Conservation (phyloP, 2,888 invertebrate genomes). For the Autographa gamma region DNA sequence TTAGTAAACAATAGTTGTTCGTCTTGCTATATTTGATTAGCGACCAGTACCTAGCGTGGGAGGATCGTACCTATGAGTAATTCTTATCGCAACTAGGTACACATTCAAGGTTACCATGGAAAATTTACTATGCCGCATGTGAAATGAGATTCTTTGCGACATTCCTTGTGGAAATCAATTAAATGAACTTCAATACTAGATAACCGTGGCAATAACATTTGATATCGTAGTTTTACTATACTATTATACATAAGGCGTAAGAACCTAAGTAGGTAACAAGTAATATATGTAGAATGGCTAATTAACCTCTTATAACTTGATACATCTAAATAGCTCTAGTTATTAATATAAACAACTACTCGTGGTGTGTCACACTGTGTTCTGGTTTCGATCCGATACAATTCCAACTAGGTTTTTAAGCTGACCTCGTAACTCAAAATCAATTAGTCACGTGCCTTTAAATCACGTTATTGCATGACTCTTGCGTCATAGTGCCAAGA, state of each 20-base stretch:
- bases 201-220: neutral
- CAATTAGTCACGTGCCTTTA: conserved; percentile 40
- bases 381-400: conserved; percentile 26
- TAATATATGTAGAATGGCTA: neutral
- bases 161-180: conserved; percentile 17
- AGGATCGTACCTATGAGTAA: conserved; percentile 71
- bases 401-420: conserved; percentile 24
- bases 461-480: conserved; percentile 38
- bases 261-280: neutral
- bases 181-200: conserved; percentile 2
- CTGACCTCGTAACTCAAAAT: conserved; percentile 40
- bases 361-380: conserved; percentile 8
- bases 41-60: conserved; percentile 64
- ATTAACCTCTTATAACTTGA: neutral
- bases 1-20: conserved; percentile 55
- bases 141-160: conserved; percentile 34
- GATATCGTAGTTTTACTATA: neutral
- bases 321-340: neutral
- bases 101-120: conserved; percentile 74
- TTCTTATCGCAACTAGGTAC: conserved; percentile 69
- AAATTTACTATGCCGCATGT: conserved; percentile 66
- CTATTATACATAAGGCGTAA: neutral
- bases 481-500: conserved; percentile 43
- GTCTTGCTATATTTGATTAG: conserved; percentile 61
- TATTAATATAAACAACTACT: neutral